These are phyloP conservation scores for Eutrigla gurnardus DNA, from an alignment of 2,797 vertebrate genomes.

Conservation along the genomic window DNA sequence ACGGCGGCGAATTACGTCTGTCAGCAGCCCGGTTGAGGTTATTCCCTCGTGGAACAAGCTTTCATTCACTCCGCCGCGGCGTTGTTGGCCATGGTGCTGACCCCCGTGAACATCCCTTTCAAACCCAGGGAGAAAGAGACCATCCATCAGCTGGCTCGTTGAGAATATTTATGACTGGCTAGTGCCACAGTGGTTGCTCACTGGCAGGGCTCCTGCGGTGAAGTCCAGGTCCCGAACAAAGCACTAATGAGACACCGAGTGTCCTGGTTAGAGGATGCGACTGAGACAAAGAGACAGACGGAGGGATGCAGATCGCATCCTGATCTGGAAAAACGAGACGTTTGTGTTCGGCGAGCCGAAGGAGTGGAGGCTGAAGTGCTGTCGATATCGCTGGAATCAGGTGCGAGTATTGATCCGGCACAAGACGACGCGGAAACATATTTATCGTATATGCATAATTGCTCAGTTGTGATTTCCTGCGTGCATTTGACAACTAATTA, in stretches of 20 bases:
- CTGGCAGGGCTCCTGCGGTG: conserved; percentile 61
- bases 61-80: conserved; percentile 59
- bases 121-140: conserved; percentile 61
- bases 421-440: background rate
- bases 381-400: conserved; percentile 2
- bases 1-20: conserved; percentile 62
- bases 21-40: conserved; percentile 55
- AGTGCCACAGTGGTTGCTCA: conserved; percentile 71
- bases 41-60: conserved; percentile 58
- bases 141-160: conserved; percentile 78
- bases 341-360: conserved; percentile 2
- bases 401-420: conserved; percentile 12
- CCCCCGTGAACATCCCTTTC: conserved; percentile 70
- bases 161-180: conserved; percentile 80
- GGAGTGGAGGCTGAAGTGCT: conserved; percentile 15
- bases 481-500: background rate
- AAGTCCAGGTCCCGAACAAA: conserved; percentile 57
- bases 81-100: conserved; percentile 55
- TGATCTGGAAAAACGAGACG: conserved; percentile 29
- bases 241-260: conserved; percentile 58
- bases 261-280: conserved; percentile 53
- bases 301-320: conserved; percentile 36
- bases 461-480: background rate
- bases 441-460: background rate
- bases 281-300: conserved; percentile 51